Evolutionary conservation across 2,797 vertebrate species (phyloP).

Genomic region (Pygocentrus nattereri): DNA sequence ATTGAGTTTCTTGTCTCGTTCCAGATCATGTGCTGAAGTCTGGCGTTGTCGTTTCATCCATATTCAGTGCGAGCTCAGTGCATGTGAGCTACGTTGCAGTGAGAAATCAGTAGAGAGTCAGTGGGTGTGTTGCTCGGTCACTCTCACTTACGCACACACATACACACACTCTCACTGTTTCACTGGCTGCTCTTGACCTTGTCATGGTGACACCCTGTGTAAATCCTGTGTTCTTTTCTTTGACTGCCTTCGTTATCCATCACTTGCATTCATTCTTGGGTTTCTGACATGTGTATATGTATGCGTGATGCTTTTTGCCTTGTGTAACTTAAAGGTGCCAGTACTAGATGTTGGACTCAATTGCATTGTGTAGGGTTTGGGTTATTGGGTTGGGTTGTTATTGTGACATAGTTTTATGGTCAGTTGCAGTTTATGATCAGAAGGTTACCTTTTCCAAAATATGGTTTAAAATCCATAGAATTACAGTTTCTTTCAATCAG

Average conservation of each 20-base stretch:
- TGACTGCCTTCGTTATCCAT: constrained; percentile 42
- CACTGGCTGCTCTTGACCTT: constrained; percentile 42
- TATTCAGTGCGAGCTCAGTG: constrained; percentile 2
- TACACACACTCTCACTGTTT: constrained; percentile 22
- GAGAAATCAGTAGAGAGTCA: not conserved
- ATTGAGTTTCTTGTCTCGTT: constrained; percentile 18
- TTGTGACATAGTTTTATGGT: too few species aligned
- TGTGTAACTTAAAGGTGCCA: too few species aligned
- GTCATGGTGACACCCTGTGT: constrained; percentile 34
- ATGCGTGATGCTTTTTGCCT: too few species aligned
- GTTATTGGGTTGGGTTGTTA: too few species aligned
- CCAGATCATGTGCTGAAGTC: constrained; percentile 6
- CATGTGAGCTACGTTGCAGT: not conserved
- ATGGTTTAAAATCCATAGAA: too few species aligned
- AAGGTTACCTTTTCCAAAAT: too few species aligned
- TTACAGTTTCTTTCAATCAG: too few species aligned
- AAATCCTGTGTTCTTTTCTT: constrained; percentile 47
- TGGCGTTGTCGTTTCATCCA: not conserved
- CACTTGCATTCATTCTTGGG: constrained; percentile 31
- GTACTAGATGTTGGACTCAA: too few species aligned
- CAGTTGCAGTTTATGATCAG: too few species aligned
- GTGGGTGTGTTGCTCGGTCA: not conserved
- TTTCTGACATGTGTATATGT: too few species aligned
- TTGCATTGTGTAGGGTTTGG: too few species aligned
- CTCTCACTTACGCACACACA: constrained; percentile 4